phyloP scores from a whole-genome alignment of 2,113 vertebrate genomes.

The Embiotoca jacksoni region DNA sequence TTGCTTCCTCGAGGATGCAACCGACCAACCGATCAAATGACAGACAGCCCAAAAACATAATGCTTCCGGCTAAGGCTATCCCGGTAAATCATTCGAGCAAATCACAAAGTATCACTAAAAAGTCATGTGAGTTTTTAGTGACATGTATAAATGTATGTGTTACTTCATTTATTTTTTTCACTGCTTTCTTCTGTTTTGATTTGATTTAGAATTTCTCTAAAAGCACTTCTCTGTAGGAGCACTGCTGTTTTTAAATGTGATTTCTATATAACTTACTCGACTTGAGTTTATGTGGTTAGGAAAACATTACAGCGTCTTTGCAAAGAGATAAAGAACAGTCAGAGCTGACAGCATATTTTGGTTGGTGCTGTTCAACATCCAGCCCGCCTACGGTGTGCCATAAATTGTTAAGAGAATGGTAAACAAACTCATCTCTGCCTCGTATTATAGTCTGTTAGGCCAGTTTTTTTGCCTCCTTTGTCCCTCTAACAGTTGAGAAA shows the following conservation, averaged over 20 bases:
- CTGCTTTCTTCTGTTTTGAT: background rate
- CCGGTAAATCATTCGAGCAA: no score
- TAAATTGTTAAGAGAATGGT: slow-evolving; percentile 35
- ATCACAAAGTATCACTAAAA: no score
- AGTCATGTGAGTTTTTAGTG: no score
- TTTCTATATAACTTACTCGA: background rate
- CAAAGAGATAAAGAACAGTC: slow-evolving; percentile 6
- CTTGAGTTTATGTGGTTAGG: slow-evolving; percentile 8
- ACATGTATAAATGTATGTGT: no score
- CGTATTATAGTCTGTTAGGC: background rate
- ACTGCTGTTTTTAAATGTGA: background rate
- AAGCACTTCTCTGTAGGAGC: background rate
- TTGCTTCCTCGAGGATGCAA: no score
- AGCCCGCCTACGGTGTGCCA: slow-evolving; percentile 13
- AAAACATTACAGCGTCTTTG: slow-evolving; percentile 22
- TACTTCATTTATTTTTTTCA: background rate
- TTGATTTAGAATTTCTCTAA: background rate
- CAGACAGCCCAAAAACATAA: no score
- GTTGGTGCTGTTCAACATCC: slow-evolving; percentile 27
- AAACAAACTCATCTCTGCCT: slow-evolving; percentile 48
- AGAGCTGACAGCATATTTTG: slow-evolving; percentile 12
- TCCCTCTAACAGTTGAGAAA: slow-evolving; percentile 29
- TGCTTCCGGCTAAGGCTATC: no score
- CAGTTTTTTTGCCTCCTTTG: slow-evolving; percentile 20
- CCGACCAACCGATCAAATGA: no score